phyloP scores from a whole-genome alignment of 1,140 invertebrate species.

The Hestina assimilis region DNA sequence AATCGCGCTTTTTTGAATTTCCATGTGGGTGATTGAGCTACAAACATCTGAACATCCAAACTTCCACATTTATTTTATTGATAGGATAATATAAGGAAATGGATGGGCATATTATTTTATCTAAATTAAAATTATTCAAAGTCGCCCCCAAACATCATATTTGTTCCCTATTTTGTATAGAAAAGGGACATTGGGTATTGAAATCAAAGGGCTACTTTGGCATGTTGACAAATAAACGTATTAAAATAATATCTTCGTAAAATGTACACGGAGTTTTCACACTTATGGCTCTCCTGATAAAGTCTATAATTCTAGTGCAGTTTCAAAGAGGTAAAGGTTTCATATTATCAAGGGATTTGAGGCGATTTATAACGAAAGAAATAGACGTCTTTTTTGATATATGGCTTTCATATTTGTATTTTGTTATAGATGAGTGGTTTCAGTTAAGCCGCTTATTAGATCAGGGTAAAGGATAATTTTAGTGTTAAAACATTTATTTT shows the following conservation, averaged over 20 bases:
- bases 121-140: constrained; percentile 41
- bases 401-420: constrained; percentile 42
- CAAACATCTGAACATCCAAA: too few relatives aligned
- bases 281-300: constrained; percentile 8
- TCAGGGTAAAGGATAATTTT: constrained; percentile 22
- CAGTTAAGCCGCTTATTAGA: constrained; percentile 50
- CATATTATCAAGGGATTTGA: constrained; percentile 62
- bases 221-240: constrained; percentile 66
- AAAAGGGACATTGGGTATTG: constrained; percentile 53
- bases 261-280: constrained; percentile 9
- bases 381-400: constrained; percentile 44
- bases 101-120: constrained; percentile 32
- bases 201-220: constrained; percentile 70
- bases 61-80: too few relatives aligned
- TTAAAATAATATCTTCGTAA: constrained; percentile 48
- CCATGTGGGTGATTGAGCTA: too few relatives aligned
- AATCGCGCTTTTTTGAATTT: too few relatives aligned
- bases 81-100: background rate
- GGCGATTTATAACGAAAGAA: constrained; percentile 58
- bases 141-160: constrained; percentile 26
- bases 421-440: constrained; percentile 36
- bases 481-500: constrained; percentile 10
- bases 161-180: constrained; percentile 44
- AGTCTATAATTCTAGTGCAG: constrained; percentile 3
- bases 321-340: constrained; percentile 39